phyloP scores from a whole-genome alignment of 2,113 vertebrate genomes.

The Morone chrysops region DNA sequence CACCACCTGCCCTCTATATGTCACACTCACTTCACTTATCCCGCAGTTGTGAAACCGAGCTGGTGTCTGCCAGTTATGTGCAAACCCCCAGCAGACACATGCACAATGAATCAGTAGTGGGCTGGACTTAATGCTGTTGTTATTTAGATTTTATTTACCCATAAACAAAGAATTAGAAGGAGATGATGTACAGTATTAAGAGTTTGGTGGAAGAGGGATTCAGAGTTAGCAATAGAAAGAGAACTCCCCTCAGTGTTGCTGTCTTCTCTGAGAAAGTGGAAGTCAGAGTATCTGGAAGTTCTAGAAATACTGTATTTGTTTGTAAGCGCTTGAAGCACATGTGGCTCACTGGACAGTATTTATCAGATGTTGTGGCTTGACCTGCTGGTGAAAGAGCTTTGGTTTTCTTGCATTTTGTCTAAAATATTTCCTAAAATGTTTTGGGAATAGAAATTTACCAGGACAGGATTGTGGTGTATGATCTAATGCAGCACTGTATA shows the following conservation, averaged over 20 bases:
- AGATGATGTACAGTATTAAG: conserved; percentile 3
- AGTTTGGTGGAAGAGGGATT: conserved; percentile 17
- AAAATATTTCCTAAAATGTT: neutral
- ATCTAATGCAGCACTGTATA: conserved; percentile 11
- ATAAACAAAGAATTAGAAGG: conserved; percentile 18
- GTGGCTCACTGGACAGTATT: conserved; percentile 11
- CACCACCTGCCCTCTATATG: conserved; percentile 81
- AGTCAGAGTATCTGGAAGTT: conserved; percentile 21
- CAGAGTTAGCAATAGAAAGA: neutral
- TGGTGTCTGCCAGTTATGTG: conserved; percentile 63
- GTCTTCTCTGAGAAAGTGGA: conserved; percentile 25
- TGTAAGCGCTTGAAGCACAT: too few species aligned
- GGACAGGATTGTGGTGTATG: conserved; percentile 10
- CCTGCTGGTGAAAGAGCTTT: conserved; percentile 35
- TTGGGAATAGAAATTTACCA: conserved; percentile 38
- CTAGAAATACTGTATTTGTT: neutral
- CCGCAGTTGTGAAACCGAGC: conserved; percentile 61
- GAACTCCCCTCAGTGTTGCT: conserved; percentile 11
- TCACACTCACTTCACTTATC: conserved; percentile 69
- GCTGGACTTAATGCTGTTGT: conserved; percentile 38
- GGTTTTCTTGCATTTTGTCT: conserved; percentile 23
- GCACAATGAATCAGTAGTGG: conserved; percentile 34
- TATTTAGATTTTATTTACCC: conserved; percentile 50
- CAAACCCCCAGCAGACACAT: conserved; percentile 66
- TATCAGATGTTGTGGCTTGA: conserved; percentile 30